These are phyloP conservation scores for Drosophila prosaltans DNA, from an alignment of 1,140 invertebrate genomes.

Conservation along the genomic window DNA sequence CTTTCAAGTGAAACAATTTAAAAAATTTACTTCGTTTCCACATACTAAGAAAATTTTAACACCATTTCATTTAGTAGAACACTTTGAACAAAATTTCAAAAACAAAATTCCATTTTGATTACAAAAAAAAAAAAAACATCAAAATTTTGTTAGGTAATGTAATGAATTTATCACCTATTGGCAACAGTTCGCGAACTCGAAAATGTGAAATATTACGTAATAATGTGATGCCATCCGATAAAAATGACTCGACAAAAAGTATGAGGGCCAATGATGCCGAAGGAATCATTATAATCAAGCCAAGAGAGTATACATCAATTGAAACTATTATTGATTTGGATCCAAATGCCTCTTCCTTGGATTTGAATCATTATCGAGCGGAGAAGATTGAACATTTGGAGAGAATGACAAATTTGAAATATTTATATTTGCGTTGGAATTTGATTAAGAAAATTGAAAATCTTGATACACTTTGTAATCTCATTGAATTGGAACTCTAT, in stretches of 20 bases:
- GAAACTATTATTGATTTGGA: not conserved
- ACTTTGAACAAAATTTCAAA: not conserved
- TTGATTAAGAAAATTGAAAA: conserved; percentile 3
- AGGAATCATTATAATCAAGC: not conserved
- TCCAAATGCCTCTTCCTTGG: not conserved
- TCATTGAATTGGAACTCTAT: conserved; percentile 1
- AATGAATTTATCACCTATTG: conserved; percentile 6
- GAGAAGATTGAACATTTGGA: conserved; percentile 1
- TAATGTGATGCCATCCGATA: not conserved
- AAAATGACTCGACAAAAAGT: not conserved
- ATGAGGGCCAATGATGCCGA: not conserved
- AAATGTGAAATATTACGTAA: not conserved
- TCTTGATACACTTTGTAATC: not conserved
- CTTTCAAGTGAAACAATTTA: too few relatives aligned
- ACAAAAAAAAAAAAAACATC: not conserved
- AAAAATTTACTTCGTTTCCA: too few relatives aligned
- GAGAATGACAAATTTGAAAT: not conserved
- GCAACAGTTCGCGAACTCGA: not conserved
- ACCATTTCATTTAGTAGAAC: not conserved
- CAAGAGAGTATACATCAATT: not conserved
- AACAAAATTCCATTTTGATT: too few relatives aligned
- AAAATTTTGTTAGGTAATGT: not conserved
- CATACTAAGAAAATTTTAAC: too few relatives aligned
- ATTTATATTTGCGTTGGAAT: conserved; percentile 5
- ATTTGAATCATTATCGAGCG: not conserved